phyloP scores from a whole-genome alignment of 2,113 vertebrate genomes.

The Hylia prasina region DNA sequence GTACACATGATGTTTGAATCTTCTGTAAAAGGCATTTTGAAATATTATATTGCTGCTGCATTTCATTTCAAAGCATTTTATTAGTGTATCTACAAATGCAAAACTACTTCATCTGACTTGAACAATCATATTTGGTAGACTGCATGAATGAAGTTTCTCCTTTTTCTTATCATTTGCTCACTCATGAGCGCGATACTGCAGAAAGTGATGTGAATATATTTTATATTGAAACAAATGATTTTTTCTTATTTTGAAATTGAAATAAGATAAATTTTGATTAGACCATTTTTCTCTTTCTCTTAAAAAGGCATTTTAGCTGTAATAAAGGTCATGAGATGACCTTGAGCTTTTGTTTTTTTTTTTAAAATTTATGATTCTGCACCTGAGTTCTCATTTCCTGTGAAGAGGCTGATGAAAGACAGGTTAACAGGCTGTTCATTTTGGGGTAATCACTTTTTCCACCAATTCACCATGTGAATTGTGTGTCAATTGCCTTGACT shows the following conservation, averaged over 20 bases:
- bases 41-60: not conserved
- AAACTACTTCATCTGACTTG: not conserved
- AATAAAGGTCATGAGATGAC: not conserved
- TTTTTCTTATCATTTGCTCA: not conserved
- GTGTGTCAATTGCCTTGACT: not conserved
- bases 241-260: not conserved
- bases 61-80: not conserved
- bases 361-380: not conserved
- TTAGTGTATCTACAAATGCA: not conserved
- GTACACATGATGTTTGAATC: not conserved
- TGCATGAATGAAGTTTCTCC: not conserved
- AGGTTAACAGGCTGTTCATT: accelerated
- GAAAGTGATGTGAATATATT: not conserved
- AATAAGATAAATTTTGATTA: not conserved
- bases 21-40: not conserved
- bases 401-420: not conserved
- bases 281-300: not conserved
- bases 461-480: not conserved
- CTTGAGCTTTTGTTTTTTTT: not conserved
- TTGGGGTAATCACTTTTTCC: not conserved
- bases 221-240: not conserved
- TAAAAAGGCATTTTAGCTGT: not conserved
- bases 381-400: not conserved
- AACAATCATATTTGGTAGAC: not conserved
- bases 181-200: not conserved